These are phyloP conservation scores for Luidia sarsii DNA, from an alignment of 53 echinoderm and acorn worm genomes.

Conservation along the genomic window DNA sequence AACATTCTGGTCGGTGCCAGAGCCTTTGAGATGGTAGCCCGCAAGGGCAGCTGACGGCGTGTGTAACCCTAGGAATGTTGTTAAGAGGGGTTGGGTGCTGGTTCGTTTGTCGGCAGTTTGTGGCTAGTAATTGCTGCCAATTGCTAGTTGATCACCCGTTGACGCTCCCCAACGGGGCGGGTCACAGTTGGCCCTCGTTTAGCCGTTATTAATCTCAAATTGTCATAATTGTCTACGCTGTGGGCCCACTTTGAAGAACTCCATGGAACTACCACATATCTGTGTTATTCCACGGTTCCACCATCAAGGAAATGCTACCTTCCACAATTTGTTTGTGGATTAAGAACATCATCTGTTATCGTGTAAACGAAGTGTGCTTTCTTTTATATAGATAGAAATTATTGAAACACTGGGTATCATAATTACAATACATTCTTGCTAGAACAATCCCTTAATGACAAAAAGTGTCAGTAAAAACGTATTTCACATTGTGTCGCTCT, in stretches of 20 bases:
- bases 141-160: slow-evolving; percentile 45
- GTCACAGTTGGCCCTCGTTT: slow-evolving; percentile 57
- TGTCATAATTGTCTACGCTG: slow-evolving; percentile 41
- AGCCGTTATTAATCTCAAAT: slow-evolving; percentile 50
- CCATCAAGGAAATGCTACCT: no score
- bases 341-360: no score
- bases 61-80: slow-evolving; percentile 33
- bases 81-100: slow-evolving; percentile 38
- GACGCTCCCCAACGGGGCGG: slow-evolving; percentile 43
- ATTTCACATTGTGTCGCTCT: no score
- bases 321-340: no score
- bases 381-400: no score
- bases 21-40: slow-evolving; percentile 17
- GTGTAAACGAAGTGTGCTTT: no score
- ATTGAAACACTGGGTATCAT: no score
- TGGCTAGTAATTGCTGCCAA: slow-evolving; percentile 50
- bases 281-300: no score
- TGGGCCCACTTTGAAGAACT: not conserved
- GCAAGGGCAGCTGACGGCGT: slow-evolving; percentile 47
- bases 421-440: no score
- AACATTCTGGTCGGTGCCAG: not conserved
- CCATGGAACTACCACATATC: no score
- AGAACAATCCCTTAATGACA: no score
- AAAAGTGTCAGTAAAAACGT: no score
- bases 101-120: slow-evolving; percentile 35